Percentiles rank a stretch among this genome's conserved stretches.
Evolutionary conservation across 2,797 vertebrate species (phyloP).

Genomic region (Gadopsis marmoratus): DNA sequence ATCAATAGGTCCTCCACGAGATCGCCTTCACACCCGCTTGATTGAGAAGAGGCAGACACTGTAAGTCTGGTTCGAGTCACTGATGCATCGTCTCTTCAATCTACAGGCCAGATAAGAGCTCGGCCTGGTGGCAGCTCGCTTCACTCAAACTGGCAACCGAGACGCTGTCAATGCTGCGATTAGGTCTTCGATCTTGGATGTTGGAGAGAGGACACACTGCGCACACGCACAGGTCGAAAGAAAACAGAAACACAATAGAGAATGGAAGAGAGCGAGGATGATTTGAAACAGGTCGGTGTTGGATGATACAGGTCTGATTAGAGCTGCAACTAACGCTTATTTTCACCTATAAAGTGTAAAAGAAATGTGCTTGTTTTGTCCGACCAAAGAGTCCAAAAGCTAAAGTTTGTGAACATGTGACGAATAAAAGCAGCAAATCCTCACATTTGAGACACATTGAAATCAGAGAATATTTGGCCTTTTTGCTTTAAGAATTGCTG

Average conservation of each 20-base stretch:
- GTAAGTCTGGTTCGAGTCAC: conserved; percentile 15
- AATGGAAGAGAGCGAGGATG: not conserved
- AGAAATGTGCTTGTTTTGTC: not conserved
- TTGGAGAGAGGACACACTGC: not conserved
- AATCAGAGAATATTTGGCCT: not conserved
- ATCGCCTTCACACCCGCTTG: conserved; percentile 18
- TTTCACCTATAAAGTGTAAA: not conserved
- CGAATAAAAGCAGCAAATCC: not conserved
- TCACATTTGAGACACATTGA: not conserved
- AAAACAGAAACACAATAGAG: not conserved
- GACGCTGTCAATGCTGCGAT: conserved; percentile 11
- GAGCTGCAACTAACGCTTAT: not conserved
- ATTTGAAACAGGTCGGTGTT: not conserved
- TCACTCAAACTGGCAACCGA: conserved; percentile 18
- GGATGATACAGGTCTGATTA: not conserved
- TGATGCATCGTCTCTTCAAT: conserved; percentile 37
- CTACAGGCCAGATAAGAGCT: conserved; percentile 44
- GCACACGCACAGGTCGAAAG: not conserved
- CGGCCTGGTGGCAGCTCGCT: conserved; percentile 6
- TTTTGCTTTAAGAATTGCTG: not conserved
- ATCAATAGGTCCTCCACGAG: conserved; percentile 50
- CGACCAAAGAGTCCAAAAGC: not conserved
- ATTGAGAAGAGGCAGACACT: conserved; percentile 38
- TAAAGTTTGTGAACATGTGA: not conserved
- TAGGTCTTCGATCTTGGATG: conserved; percentile 7